Evolutionary conservation across 2,888 invertebrate genomes (phyloP).

Genomic region (Ornithoptera alexandrae): DNA sequence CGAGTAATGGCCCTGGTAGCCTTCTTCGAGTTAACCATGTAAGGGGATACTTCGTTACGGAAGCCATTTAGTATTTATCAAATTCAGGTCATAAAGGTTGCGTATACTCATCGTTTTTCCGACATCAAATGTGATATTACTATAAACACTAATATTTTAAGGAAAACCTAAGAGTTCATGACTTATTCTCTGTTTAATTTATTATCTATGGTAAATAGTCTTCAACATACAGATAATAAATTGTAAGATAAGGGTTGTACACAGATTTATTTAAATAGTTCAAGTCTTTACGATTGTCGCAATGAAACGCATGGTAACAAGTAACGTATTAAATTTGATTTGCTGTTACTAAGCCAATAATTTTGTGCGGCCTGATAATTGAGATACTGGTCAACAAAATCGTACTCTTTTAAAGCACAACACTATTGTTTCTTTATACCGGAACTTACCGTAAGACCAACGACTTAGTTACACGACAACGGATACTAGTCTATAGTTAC

Average conservation of each 20-base stretch:
- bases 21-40: too few species aligned
- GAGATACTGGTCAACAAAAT: not conserved
- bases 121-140: not conserved
- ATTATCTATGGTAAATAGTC: not conserved
- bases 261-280: constrained; percentile 6
- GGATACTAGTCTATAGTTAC: not conserved
- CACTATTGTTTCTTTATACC: not conserved
- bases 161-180: not conserved
- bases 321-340: not conserved
- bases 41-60: too few species aligned
- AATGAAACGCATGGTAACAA: not conserved
- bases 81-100: too few species aligned
- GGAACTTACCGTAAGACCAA: constrained; percentile 5
- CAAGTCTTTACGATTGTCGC: not conserved
- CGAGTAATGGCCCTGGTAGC: too few species aligned
- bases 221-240: constrained; percentile 5
- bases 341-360: not conserved
- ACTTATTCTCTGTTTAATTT: not conserved
- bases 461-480: constrained; percentile 5
- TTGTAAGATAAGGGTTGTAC: constrained; percentile 4
- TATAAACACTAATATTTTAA: not conserved
- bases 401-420: not conserved
- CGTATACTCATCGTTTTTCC: not conserved
- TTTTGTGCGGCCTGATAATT: not conserved
- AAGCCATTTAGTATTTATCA: too few species aligned